These are phyloP conservation scores for Acropora yongei DNA, from an alignment of 64 coral and sea anemone genomes.

Conservation along the genomic window DNA sequence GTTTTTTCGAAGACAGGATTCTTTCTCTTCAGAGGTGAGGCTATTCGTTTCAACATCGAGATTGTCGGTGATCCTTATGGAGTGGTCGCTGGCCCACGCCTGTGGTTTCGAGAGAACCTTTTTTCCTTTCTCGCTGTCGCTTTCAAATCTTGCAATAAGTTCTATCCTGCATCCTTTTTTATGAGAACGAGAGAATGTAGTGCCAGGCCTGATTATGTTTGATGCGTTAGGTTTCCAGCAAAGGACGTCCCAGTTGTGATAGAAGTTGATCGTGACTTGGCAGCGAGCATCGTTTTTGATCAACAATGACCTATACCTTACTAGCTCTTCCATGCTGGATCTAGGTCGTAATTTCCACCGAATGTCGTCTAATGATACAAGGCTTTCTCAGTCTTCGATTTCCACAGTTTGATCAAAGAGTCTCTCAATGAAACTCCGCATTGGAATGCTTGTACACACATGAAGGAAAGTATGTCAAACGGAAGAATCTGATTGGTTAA, in stretches of 20 bases:
- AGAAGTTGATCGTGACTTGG: slow-evolving; percentile 35
- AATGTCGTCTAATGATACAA: too few relatives aligned
- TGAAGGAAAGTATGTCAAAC: too few relatives aligned
- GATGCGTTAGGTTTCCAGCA: slow-evolving; percentile 26
- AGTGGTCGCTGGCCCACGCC: background rate
- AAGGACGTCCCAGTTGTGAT: background rate
- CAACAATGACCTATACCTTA: too few relatives aligned
- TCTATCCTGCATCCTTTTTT: slow-evolving; percentile 8
- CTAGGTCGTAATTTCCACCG: too few relatives aligned
- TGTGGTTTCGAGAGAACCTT: slow-evolving; percentile 12
- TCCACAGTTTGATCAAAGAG: too few relatives aligned
- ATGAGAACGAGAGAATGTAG: background rate
- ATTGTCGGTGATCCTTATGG: background rate
- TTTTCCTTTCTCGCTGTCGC: background rate
- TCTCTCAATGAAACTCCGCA: too few relatives aligned
- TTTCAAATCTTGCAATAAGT: background rate
- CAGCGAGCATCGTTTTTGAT: background rate
- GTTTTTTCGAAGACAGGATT: slow-evolving; percentile 40
- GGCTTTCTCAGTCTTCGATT: too few relatives aligned
- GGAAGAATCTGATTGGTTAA: too few relatives aligned
- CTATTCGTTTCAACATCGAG: background rate
- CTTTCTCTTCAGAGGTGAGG: slow-evolving; percentile 24
- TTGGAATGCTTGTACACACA: too few relatives aligned
- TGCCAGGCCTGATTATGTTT: slow-evolving; percentile 1
- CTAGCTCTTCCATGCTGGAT: too few relatives aligned